phyloP scores from a whole-genome alignment of 2,113 vertebrate genomes.

The Ciconia stormi region DNA sequence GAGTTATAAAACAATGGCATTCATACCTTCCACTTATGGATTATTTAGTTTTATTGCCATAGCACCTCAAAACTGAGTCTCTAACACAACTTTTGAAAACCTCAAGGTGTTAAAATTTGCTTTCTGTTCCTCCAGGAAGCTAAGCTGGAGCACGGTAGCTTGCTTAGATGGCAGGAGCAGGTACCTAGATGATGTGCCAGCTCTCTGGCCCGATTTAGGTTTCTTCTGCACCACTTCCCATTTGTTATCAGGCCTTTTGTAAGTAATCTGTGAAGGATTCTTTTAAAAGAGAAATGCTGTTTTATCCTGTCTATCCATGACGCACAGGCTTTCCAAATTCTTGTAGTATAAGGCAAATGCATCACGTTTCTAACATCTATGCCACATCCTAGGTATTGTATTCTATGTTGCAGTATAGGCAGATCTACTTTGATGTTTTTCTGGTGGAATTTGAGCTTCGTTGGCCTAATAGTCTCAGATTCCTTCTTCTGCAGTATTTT shows the following conservation, averaged over 20 bases:
- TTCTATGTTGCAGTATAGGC: too few species aligned
- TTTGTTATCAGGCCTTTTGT: background rate
- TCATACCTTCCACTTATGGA: background rate
- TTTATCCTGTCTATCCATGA: background rate
- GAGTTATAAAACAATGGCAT: background rate
- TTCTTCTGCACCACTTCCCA: background rate
- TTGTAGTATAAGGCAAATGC: background rate
- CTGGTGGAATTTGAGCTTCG: background rate
- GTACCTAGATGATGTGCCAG: background rate
- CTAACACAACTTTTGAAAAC: background rate
- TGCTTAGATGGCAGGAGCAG: background rate
- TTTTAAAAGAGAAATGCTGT: background rate
- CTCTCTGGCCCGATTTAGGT: background rate
- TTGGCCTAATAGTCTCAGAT: background rate
- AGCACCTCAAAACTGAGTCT: background rate
- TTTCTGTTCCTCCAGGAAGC: background rate
- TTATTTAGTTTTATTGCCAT: background rate
- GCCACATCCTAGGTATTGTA: too few species aligned
- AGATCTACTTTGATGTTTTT: background rate
- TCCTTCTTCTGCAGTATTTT: background rate
- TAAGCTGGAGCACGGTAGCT: background rate
- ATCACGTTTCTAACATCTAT: background rate
- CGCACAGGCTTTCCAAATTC: accelerated
- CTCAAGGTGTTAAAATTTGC: background rate
- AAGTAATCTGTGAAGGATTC: background rate